A percentile compares a stretch with the other conserved stretches of the same genome.
Conservation (phyloP, 1,140 invertebrate genomes). For the Platorchestia sp. region DNA sequence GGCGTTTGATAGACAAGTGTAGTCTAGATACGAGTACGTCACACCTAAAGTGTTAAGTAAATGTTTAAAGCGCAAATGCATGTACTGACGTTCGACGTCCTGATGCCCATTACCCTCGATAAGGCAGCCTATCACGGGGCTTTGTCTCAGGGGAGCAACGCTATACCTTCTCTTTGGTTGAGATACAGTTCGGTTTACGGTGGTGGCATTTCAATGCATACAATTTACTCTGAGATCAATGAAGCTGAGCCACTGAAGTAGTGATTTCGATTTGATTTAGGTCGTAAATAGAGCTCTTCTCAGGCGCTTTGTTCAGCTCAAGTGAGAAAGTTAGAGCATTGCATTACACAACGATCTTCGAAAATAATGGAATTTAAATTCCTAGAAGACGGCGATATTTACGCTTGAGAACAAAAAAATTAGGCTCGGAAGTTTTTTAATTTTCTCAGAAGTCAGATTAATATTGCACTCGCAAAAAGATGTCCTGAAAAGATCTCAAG, state of each 20-base stretch:
- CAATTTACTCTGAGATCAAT: neutral
- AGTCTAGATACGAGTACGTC: too few relatives aligned
- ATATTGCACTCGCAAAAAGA: neutral
- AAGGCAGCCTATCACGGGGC: neutral
- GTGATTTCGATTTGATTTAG: constrained; percentile 9
- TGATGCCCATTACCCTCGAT: neutral
- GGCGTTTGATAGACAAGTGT: too few relatives aligned
- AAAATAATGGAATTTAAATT: neutral
- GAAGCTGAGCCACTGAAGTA: neutral
- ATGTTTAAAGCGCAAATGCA: neutral
- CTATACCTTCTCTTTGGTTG: neutral
- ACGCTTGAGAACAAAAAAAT: neutral
- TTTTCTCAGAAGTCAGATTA: neutral
- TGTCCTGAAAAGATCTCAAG: neutral
- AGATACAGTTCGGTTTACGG: neutral
- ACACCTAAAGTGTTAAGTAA: too few relatives aligned
- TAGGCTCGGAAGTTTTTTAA: neutral
- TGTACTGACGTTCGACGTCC: neutral
- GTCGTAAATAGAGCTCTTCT: neutral
- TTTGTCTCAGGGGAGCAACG: neutral
- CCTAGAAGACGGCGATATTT: neutral
- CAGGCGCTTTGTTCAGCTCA: neutral
- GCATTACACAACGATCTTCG: neutral
- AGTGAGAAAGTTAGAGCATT: neutral
- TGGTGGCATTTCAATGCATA: neutral